A percentile compares a stretch with the other conserved stretches of the same genome.
Conservation (phyloP, 2,113 vertebrate species). For the Raja brachyura region DNA sequence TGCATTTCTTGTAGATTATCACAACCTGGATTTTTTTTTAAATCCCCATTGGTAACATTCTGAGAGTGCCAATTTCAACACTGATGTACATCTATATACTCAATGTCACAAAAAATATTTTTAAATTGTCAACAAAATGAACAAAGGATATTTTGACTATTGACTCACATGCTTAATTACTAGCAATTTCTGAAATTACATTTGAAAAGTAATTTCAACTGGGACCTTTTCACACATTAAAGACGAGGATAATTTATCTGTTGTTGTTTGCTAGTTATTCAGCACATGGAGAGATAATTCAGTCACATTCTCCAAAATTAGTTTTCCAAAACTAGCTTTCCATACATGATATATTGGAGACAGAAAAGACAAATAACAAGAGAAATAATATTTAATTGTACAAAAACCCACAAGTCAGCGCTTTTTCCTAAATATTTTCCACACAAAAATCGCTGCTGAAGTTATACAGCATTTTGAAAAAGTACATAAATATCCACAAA, state of each 20-base stretch:
- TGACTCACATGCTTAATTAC: no score
- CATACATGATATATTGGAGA: background rate
- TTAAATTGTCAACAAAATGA: background rate
- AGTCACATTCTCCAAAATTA: background rate
- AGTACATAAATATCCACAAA: background rate
- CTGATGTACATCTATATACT: background rate
- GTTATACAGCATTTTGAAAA: background rate
- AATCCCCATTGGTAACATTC: no score
- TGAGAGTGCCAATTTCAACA: no score
- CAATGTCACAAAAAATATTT: background rate
- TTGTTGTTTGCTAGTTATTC: background rate
- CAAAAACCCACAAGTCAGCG: background rate
- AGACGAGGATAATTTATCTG: background rate
- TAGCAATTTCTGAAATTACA: background rate
- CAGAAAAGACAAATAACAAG: background rate
- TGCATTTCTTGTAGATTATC: background rate
- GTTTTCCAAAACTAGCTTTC: background rate
- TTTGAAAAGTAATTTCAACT: background rate
- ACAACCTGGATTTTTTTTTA: no score
- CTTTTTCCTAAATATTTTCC: background rate
- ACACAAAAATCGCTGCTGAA: no score
- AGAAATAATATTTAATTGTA: background rate
- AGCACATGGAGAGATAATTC: background rate
- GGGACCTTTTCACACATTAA: background rate
- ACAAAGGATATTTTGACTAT: background rate